Evolutionary conservation across 2,113 vertebrate genomes (phyloP).

Genomic region (Chionis minor): DNA sequence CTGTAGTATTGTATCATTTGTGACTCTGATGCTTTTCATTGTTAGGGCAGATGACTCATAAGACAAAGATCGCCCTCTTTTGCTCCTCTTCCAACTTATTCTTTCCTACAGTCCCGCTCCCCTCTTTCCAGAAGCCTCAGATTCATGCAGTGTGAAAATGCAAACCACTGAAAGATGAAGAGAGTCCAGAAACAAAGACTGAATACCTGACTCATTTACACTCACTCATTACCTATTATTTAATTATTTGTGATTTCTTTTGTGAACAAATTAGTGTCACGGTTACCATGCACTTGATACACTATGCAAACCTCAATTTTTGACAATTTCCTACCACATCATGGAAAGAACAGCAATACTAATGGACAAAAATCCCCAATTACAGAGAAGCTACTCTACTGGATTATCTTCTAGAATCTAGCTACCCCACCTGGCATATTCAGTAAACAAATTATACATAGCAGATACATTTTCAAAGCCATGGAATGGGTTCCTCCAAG

Average conservation of each 20-base stretch:
- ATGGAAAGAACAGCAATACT: not conserved
- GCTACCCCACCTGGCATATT: not conserved
- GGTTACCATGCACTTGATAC: not conserved
- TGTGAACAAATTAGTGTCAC: not conserved
- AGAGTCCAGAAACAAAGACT: not conserved
- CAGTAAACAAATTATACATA: not conserved
- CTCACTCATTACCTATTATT: not conserved
- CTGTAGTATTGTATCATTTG: not conserved
- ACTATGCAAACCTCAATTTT: not conserved
- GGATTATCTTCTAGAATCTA: not conserved
- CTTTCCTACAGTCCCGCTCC: not conserved
- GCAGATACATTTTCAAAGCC: not conserved
- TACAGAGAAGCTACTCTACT: not conserved
- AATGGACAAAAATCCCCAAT: not conserved
- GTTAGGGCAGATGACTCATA: not conserved
- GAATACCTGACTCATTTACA: not conserved
- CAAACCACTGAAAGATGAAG: accelerated
- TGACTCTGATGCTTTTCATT: not conserved
- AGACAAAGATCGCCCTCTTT: not conserved
- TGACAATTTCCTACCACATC: not conserved
- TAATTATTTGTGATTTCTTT: not conserved
- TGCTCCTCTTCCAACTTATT: not conserved
- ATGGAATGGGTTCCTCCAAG: not conserved
- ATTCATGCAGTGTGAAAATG: not conserved
- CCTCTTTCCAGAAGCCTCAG: not conserved